A percentile compares a stretch with the other conserved stretches of the same genome.
phyloP scores from a whole-genome alignment of 2,113 vertebrate species.

The Electrona antarctica region DNA sequence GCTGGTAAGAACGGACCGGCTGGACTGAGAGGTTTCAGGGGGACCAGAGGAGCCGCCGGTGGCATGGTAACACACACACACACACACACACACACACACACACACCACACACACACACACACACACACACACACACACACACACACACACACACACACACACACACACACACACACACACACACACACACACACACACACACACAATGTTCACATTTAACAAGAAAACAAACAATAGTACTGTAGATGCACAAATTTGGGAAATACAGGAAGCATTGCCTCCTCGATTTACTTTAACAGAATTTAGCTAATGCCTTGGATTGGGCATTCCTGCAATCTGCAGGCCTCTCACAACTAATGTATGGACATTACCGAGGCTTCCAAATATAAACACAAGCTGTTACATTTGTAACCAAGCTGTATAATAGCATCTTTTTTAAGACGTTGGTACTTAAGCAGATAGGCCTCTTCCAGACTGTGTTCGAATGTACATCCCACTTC shows the following conservation, averaged over 20 bases:
- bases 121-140: background rate
- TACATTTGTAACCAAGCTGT: too few species aligned
- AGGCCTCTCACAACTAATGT: too few species aligned
- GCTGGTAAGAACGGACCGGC: slow-evolving; percentile 91
- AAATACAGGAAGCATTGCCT: too few species aligned
- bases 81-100: background rate
- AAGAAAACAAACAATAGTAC: background rate
- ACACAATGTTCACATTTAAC: background rate
- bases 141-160: background rate
- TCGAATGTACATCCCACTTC: too few species aligned
- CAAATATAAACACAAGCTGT: too few species aligned
- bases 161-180: background rate
- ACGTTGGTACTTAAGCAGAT: too few species aligned
- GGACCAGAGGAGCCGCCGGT: slow-evolving; percentile 89
- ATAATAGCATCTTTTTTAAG: too few species aligned
- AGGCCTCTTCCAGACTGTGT: too few species aligned
- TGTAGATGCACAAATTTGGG: background rate
- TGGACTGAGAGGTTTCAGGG: slow-evolving; percentile 91
- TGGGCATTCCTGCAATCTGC: too few species aligned
- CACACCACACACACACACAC: background rate
- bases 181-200: background rate
- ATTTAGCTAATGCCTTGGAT: too few species aligned
- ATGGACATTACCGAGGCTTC: too few species aligned
- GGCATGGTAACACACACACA: slow-evolving; percentile 80
- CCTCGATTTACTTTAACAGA: too few species aligned